Conservation (phyloP, 2,113 vertebrate species). For the Cavia porcellus region DNA sequence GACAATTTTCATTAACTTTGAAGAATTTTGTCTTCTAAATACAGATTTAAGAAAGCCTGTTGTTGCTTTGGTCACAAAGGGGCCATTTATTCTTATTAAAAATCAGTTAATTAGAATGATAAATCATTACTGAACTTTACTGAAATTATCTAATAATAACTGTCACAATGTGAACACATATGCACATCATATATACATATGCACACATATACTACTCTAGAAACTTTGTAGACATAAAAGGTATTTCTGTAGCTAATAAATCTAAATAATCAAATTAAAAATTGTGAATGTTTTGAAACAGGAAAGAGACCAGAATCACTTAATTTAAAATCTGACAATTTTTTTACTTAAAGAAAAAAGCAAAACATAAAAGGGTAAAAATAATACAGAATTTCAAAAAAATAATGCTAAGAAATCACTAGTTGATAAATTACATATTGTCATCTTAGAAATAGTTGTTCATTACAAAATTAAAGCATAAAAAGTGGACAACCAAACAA, state of each 20-base stretch:
- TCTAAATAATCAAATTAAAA: slow-evolving; percentile 6
- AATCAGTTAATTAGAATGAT: background rate
- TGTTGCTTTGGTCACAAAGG: background rate
- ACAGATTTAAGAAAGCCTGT: slow-evolving; percentile 23
- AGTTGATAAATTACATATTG: too few species aligned
- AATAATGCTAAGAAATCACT: too few species aligned
- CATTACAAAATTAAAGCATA: too few species aligned
- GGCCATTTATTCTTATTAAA: background rate
- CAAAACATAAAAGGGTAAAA: too few species aligned
- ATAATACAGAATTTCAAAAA: too few species aligned
- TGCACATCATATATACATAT: background rate
- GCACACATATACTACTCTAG: background rate
- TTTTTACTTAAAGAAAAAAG: too few species aligned
- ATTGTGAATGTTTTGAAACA: background rate
- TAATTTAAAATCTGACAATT: background rate
- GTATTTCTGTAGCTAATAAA: background rate
- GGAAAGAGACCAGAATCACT: background rate
- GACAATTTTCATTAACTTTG: slow-evolving; percentile 43
- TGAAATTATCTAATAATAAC: slow-evolving; percentile 4
- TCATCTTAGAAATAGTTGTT: too few species aligned
- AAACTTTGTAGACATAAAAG: background rate
- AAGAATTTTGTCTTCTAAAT: slow-evolving; percentile 39
- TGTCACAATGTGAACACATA: background rate
- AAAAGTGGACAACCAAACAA: too few species aligned
- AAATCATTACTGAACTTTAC: background rate